These are phyloP conservation scores for Drosophila bocqueti DNA, from an alignment of 1,140 invertebrate genomes.

Conservation along the genomic window DNA sequence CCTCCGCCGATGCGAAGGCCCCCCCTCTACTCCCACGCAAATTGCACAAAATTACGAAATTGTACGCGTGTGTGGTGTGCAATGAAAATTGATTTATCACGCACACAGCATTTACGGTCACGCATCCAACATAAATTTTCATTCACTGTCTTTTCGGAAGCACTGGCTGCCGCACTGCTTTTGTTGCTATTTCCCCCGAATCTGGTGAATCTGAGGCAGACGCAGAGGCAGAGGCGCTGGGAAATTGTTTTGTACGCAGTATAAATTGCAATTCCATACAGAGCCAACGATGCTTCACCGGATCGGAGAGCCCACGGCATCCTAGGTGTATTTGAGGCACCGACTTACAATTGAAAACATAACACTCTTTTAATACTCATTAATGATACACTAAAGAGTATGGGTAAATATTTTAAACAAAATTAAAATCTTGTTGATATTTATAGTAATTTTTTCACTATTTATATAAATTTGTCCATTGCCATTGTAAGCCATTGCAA, in stretches of 20 bases:
- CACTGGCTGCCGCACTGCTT: conserved; percentile 38
- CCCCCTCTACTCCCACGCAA: conserved; percentile 27
- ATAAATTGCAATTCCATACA: conserved; percentile 77
- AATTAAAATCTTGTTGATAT: neutral
- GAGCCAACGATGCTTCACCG: conserved; percentile 32
- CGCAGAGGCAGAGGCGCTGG: conserved; percentile 43
- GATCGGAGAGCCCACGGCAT: conserved; percentile 18
- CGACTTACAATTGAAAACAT: conserved; percentile 25
- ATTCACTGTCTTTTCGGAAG: conserved; percentile 76
- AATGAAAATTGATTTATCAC: conserved; percentile 84
- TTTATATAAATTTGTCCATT: too few relatives aligned
- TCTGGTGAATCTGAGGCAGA: conserved; percentile 52
- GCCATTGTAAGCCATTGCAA: too few relatives aligned
- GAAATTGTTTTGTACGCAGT: conserved; percentile 73
- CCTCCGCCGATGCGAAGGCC: neutral
- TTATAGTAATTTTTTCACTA: neutral
- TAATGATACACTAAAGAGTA: neutral
- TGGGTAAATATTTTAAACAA: neutral
- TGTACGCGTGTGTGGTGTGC: conserved; percentile 44
- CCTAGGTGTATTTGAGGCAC: conserved; percentile 11
- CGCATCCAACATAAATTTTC: conserved; percentile 81
- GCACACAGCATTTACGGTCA: conserved; percentile 81
- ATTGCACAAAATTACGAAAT: conserved; percentile 80
- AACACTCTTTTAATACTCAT: neutral
- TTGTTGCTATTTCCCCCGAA: conserved; percentile 23